Evolutionary conservation across 1,140 invertebrate genomes (phyloP), one percentile per base, ranked within the genome.

Genomic region (Ganaspis sp.): DNA sequence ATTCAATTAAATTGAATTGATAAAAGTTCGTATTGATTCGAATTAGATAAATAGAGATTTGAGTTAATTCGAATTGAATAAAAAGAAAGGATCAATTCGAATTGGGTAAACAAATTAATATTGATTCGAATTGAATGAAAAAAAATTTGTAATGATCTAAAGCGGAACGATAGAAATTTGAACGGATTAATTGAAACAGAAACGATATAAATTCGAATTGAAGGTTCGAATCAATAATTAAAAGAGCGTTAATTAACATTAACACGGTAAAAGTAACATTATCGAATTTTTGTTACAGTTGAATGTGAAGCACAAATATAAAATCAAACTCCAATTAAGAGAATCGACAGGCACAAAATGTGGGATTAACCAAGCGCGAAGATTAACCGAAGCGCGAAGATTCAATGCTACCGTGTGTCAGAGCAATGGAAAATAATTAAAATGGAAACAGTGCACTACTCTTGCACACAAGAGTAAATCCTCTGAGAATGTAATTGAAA

Each of bases 361-460:
- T n/a, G 26, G 11, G 26, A 64, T 64, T 26, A 64, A 64, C 58
- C 23, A 64, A 12, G 23, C 58, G 58, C 12, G n/a, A 64, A 64
- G 58, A 64, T 64, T 64, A 64, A 64, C 26, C 58, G 26, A 64
- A 34, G 58, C 58, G 15, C 26, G 23, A 64, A 64, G 58, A 64
- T 64, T 64, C 11, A 64, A 64, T 64, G 58, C 58, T 64, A 64
- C 21, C 26, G 54, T 29, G 58, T 29, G 23, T 12, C 15, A 15
- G 58, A 64, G 26, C 23, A 29, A 64, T 64, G 58, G 23, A 34
- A 64, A 64, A 64, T 64, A 29, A 64, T 64, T n/a, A 64, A 64
- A 64, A 64, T 64, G 58, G 58, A 64, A 64, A 64, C 58, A 64
- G 58, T 64, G 58, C 26, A 29, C 58, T 64, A 26, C 58, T 64